Conservation (phyloP, 2,888 invertebrate genomes). For the Brachyopa scutellaris region DNA sequence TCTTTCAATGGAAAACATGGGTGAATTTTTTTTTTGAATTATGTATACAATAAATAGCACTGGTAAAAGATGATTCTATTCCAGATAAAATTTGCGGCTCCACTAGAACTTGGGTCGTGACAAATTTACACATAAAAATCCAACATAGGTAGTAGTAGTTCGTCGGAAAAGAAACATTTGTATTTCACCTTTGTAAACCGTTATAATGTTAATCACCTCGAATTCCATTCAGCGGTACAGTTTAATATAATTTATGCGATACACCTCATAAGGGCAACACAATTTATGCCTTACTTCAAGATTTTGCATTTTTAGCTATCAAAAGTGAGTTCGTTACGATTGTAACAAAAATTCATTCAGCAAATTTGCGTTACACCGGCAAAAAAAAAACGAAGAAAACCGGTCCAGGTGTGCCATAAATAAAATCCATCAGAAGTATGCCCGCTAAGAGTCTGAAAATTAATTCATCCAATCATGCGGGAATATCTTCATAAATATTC, state of each 20-base stretch:
- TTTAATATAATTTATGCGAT: constrained; percentile 22
- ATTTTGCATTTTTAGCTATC: background rate
- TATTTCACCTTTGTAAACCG: constrained; percentile 5
- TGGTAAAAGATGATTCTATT: background rate
- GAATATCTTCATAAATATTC: constrained; percentile 34
- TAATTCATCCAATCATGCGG: constrained; percentile 20
- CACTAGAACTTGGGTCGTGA: background rate
- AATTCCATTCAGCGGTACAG: background rate
- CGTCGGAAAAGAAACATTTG: too few relatives aligned
- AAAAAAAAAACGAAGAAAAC: background rate
- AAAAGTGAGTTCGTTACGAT: background rate
- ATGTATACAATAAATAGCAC: background rate
- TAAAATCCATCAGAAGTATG: background rate
- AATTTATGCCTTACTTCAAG: constrained; percentile 28
- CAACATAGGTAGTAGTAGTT: too few relatives aligned
- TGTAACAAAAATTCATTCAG: constrained; percentile 1
- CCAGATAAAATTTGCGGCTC: background rate
- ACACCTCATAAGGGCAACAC: background rate
- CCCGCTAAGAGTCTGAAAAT: too few relatives aligned
- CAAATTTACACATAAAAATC: too few relatives aligned
- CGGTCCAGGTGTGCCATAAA: constrained; percentile 19
- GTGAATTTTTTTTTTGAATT: background rate
- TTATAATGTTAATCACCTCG: constrained; percentile 4
- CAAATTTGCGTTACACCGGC: background rate
- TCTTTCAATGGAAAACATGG: too few relatives aligned